A percentile compares a stretch with the other conserved stretches of the same genome.
Conservation (phyloP, 1,140 invertebrate species). For the Drosophila fuyamai region DNA sequence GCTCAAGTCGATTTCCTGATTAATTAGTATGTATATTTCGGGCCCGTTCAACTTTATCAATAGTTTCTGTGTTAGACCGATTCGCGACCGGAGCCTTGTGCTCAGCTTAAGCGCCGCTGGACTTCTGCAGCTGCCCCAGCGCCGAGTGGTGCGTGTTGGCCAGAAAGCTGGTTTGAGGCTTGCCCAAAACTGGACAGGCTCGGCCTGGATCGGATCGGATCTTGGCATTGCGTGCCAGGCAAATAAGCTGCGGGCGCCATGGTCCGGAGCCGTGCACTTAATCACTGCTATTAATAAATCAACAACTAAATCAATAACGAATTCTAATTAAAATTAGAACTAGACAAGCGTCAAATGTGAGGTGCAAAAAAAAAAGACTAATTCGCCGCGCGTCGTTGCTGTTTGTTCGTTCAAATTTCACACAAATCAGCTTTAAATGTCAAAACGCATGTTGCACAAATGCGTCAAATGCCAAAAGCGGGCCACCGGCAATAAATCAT, state of each 20-base stretch:
- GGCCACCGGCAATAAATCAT: constrained; percentile 76
- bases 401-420: constrained; percentile 63
- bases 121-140: constrained; percentile 64
- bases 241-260: constrained; percentile 69
- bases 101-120: constrained; percentile 69
- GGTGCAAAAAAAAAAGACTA: constrained; percentile 19
- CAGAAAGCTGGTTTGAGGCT: constrained; percentile 63
- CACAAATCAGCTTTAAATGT: constrained; percentile 82
- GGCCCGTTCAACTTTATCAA: constrained; percentile 33
- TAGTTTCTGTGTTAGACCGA: constrained; percentile 12
- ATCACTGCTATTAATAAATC: constrained; percentile 75
- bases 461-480: constrained; percentile 78
- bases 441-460: constrained; percentile 83
- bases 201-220: constrained; percentile 47
- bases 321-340: constrained; percentile 51
- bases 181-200: constrained; percentile 61
- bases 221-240: constrained; percentile 65
- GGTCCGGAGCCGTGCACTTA: constrained; percentile 36
- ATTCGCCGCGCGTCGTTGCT: constrained; percentile 11
- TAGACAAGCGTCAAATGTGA: constrained; percentile 38
- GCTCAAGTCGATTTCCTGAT: constrained; percentile 24
- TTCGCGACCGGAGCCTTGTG: constrained; percentile 57
- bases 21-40: constrained; percentile 31
- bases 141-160: constrained; percentile 35
- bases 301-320: constrained; percentile 61